Evolutionary conservation across 64 coral and sea anemone species (phyloP).

Genomic region (Actinia tenebrosa): DNA sequence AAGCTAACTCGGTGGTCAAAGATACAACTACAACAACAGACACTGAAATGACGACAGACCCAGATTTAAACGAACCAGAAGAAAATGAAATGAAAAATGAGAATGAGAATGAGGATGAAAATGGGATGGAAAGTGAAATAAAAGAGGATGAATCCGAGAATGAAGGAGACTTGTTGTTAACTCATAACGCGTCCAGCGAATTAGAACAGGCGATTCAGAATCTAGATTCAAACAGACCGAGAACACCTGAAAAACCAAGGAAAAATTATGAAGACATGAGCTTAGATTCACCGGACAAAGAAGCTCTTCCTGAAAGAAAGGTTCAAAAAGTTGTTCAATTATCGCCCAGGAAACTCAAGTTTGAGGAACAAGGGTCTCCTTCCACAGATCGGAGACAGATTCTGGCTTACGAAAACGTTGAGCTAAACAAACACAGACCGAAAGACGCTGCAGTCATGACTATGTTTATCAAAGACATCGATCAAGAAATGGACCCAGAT

Average conservation of each 20-base stretch:
- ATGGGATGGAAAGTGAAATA: not conserved
- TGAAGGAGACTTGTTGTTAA: not conserved
- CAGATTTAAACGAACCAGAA: not conserved
- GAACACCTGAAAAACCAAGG: conserved; percentile 2
- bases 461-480: conserved; percentile 43
- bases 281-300: not conserved
- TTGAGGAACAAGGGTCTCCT: not conserved
- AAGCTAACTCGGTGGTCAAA: not conserved
- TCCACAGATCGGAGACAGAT: not conserved
- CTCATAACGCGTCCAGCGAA: not conserved
- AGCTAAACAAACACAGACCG: conserved; percentile 12
- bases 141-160: not conserved
- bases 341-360: not conserved
- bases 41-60: not conserved
- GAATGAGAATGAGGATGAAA: not conserved
- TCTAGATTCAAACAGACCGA: not conserved
- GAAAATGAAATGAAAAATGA: not conserved
- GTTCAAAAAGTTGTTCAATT: not conserved
- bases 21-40: not conserved
- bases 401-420: conserved; percentile 47
- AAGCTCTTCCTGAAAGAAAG: not conserved
- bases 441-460: conserved; percentile 1
- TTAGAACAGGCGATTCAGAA: not conserved
- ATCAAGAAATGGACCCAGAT: conserved; percentile 27
- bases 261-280: conserved; percentile 55